Percentiles rank a stretch among this genome's conserved stretches.
Evolutionary conservation across 2,113 vertebrate species (phyloP).

Genomic region (Isichthys henryi): DNA sequence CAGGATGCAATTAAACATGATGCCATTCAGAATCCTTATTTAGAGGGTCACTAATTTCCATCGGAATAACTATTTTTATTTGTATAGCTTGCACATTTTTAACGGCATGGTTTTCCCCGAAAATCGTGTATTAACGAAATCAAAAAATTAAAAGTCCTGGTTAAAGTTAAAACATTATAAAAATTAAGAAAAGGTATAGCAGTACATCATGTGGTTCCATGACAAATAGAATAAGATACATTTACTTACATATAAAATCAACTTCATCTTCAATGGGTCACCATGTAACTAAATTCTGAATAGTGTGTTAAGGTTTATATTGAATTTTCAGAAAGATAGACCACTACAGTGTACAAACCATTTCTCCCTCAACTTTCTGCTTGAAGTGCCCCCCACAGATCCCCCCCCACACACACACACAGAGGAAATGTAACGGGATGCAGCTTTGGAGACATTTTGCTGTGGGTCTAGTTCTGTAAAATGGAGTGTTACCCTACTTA

Average conservation of each 20-base stretch:
- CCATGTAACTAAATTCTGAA: constrained; percentile 7
- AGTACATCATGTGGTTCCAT: background rate
- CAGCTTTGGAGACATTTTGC: constrained; percentile 22
- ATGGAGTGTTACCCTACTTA: background rate
- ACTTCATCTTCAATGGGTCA: constrained; percentile 41
- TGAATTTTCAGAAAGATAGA: constrained; percentile 27
- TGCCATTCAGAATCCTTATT: background rate
- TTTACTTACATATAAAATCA: constrained; percentile 16
- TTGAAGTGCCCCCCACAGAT: background rate
- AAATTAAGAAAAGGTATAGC: background rate
- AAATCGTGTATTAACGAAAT: background rate
- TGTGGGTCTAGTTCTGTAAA: constrained; percentile 18
- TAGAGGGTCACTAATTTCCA: background rate
- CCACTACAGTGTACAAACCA: background rate
- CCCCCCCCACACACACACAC: background rate
- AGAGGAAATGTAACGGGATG: constrained; percentile 20
- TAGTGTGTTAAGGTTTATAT: constrained; percentile 36
- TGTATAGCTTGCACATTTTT: background rate
- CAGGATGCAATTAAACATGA: background rate
- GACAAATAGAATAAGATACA: constrained; percentile 14
- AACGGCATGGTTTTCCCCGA: background rate
- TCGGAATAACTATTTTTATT: background rate
- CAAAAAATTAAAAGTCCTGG: background rate
- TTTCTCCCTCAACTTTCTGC: background rate
- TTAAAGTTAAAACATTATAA: background rate